A percentile compares a stretch with the other conserved stretches of the same genome.
Conservation (phyloP, 2,797 vertebrate genomes). For the Rhinatrema bivittatum region DNA sequence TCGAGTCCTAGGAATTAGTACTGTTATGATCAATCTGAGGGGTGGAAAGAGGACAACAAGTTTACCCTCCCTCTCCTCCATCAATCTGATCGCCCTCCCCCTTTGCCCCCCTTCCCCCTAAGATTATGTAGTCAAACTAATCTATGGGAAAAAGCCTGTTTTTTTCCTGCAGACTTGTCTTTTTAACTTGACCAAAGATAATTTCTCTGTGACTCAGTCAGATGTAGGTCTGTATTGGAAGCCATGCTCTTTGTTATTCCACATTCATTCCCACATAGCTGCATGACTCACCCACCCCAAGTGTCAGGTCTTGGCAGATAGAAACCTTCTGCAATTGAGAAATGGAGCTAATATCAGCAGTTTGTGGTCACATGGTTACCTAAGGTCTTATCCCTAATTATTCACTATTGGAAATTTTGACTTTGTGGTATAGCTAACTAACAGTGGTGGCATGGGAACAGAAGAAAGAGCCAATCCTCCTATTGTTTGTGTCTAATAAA, state of each 20-base stretch:
- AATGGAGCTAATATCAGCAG: constrained; percentile 7
- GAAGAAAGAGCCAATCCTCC: too few species aligned
- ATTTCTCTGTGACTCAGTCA: neutral
- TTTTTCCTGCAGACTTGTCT: neutral
- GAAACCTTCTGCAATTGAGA: neutral
- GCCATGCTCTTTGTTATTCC: neutral
- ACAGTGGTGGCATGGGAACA: neutral
- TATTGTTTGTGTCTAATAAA: too few species aligned
- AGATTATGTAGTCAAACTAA: too few species aligned
- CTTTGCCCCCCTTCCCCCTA: too few species aligned
- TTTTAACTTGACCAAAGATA: neutral
- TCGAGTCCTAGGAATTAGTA: too few species aligned
- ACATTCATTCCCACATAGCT: constrained; percentile 9
- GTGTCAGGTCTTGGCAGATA: neutral
- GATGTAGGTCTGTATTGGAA: constrained; percentile 1
- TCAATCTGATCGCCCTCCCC: too few species aligned
- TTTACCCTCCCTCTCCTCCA: too few species aligned
- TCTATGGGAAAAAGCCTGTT: too few species aligned
- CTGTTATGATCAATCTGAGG: too few species aligned
- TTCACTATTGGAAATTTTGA: neutral
- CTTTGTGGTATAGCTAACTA: neutral
- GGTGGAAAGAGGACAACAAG: too few species aligned
- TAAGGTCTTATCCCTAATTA: neutral
- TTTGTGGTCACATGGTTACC: neutral
- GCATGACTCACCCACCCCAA: constrained; percentile 1